Conservation (phyloP, 2,113 vertebrate genomes). For the Oreochromis spilurus region DNA sequence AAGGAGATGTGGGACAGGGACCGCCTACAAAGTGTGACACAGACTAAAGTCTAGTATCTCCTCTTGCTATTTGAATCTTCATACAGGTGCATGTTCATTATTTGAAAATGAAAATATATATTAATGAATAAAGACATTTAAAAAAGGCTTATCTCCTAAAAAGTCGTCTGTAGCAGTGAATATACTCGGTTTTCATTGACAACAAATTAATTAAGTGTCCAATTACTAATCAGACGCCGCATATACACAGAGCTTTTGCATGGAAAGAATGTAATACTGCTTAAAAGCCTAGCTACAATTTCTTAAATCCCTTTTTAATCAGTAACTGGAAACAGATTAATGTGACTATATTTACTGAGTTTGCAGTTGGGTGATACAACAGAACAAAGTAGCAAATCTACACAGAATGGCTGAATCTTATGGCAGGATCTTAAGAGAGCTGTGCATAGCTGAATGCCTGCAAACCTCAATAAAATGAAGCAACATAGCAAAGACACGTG, state of each 20-base stretch:
- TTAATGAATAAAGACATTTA: not conserved
- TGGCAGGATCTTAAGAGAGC: not conserved
- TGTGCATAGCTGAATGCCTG: not conserved
- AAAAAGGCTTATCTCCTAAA: not conserved
- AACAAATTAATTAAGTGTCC: not conserved
- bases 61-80: not conserved
- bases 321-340: not conserved
- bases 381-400: not conserved
- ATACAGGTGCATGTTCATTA: not conserved
- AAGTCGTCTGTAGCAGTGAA: not conserved
- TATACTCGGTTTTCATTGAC: not conserved
- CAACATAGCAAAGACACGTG: not conserved
- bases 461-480: not conserved
- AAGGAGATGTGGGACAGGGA: not conserved
- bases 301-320: not conserved
- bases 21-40: not conserved
- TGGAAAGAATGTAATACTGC: not conserved
- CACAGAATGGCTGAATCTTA: not conserved
- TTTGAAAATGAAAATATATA: not conserved
- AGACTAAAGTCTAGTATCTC: not conserved
- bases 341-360: not conserved
- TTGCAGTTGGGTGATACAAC: not conserved
- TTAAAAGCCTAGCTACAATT: not conserved
- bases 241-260: not conserved
- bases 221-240: not conserved